phyloP scores from a whole-genome alignment of 2,113 vertebrate species.

The Dromaius novaehollandiae region DNA sequence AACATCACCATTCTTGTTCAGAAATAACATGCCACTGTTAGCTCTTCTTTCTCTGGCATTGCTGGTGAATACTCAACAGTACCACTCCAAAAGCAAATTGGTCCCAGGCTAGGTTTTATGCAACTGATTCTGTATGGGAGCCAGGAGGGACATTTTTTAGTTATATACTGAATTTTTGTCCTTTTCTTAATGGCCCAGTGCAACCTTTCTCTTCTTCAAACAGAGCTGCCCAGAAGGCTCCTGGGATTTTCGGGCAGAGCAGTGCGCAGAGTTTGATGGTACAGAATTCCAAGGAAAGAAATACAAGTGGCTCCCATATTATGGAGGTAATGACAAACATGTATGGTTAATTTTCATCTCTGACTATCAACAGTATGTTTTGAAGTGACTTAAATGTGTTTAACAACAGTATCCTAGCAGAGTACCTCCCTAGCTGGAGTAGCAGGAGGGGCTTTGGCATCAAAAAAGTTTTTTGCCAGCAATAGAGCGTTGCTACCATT shows the following conservation, averaged over 20 bases:
- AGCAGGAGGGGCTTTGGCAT: neutral
- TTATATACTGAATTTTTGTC: neutral
- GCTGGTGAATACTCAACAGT: neutral
- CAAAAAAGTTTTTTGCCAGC: neutral
- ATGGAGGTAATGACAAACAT: slow-evolving; percentile 81
- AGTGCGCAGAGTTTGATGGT: slow-evolving; percentile 89
- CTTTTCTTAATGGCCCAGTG: neutral
- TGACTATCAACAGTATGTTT: neutral
- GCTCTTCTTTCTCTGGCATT: neutral
- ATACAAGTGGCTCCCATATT: slow-evolving; percentile 94
- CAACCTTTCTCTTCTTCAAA: neutral
- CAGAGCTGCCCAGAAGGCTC: slow-evolving; percentile 90
- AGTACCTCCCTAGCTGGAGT: neutral
- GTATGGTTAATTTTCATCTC: neutral
- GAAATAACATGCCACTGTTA: neutral
- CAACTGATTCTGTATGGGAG: neutral
- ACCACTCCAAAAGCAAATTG: neutral
- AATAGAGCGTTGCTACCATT: neutral
- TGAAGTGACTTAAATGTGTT: neutral
- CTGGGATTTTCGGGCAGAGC: slow-evolving; percentile 90
- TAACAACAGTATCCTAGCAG: neutral
- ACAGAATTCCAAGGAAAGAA: slow-evolving; percentile 88
- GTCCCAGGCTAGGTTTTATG: neutral
- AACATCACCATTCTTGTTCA: neutral
- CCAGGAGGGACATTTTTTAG: neutral